These are phyloP conservation scores for Presbytis comata DNA, from an alignment of 2,797 vertebrate species.

Conservation along the genomic window DNA sequence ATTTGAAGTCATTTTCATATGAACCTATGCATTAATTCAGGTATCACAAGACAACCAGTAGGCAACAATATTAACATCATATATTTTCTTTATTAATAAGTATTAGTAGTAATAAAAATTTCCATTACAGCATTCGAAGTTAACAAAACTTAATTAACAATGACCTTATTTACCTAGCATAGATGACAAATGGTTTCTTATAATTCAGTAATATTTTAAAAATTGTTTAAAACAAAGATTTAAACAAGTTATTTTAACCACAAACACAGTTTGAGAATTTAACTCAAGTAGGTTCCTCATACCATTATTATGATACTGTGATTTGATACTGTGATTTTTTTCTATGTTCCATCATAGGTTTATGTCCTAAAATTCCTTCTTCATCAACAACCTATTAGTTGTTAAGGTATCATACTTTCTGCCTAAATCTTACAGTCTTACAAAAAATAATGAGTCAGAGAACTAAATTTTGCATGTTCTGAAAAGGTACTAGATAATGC, in stretches of 20 bases:
- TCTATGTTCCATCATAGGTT: background rate
- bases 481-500: background rate
- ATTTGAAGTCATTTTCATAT: slow-evolving; percentile 35
- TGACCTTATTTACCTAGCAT: background rate
- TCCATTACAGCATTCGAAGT: background rate
- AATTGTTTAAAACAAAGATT: background rate
- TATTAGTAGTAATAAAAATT: background rate
- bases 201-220: background rate
- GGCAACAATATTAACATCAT: background rate
- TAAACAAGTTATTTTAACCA: background rate
- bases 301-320: background rate
- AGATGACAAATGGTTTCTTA: background rate
- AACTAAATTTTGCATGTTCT: background rate
- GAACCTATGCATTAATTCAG: slow-evolving; percentile 42
- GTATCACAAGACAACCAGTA: slow-evolving; percentile 5
- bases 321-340: background rate
- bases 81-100: slow-evolving; percentile 36
- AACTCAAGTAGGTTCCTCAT: background rate
- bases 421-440: background rate
- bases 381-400: background rate
- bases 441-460: background rate
- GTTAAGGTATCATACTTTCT: background rate
- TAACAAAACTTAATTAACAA: slow-evolving; percentile 13
- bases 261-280: background rate
- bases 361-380: background rate